Evolutionary conservation across 64 coral and sea anemone species (phyloP).

Genomic region (Exaiptasia diaphana): DNA sequence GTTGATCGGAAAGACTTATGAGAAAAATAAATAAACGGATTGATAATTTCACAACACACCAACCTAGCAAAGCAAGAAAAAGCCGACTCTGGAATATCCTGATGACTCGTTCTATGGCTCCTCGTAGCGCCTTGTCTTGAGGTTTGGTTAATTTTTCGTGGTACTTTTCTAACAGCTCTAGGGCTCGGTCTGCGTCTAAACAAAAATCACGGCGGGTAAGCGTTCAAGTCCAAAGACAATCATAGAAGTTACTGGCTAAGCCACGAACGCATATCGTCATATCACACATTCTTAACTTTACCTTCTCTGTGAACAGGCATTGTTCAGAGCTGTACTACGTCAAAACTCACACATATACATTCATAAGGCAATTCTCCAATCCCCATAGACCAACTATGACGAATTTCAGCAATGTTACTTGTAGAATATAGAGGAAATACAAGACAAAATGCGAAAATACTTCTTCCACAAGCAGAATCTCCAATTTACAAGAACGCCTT

Average conservation of each 20-base stretch:
- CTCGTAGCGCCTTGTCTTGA: conserved; percentile 81
- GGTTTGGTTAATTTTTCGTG: conserved; percentile 91
- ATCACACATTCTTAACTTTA: conserved; percentile 13
- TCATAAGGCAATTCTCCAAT: not conserved
- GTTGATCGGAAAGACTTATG: not conserved
- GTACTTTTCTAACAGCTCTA: conserved; percentile 86
- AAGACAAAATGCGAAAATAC: not conserved
- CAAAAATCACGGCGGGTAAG: not conserved
- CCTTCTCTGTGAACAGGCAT: conserved; percentile 22
- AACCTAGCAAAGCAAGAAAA: conserved; percentile 89
- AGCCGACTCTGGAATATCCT: conserved; percentile 97
- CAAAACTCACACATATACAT: not conserved
- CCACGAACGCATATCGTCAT: not conserved
- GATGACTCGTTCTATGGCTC: conserved; percentile 95
- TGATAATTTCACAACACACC: not conserved
- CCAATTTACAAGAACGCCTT: not conserved
- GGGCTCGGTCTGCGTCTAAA: conserved; percentile 77
- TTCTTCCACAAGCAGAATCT: not conserved
- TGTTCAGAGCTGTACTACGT: not conserved
- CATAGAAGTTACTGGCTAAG: not conserved
- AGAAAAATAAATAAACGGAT: not conserved
- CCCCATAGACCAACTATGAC: not conserved
- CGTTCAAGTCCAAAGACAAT: not conserved
- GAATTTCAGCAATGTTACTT: not conserved
- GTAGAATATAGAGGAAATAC: not conserved